Evolutionary conservation across 2,113 vertebrate species (phyloP).

Genomic region (Oncorhynchus keta): DNA sequence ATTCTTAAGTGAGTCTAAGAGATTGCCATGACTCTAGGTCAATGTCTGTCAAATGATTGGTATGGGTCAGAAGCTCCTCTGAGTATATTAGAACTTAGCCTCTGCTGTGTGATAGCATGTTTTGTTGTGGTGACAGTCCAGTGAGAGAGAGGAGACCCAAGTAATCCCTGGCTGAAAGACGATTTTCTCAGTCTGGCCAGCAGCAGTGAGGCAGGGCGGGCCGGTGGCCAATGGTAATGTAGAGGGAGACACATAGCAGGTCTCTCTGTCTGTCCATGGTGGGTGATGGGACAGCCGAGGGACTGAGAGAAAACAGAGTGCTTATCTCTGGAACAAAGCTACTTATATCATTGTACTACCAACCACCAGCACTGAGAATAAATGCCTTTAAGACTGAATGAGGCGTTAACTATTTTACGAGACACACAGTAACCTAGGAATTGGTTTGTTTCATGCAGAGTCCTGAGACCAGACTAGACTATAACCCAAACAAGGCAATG

Average conservation of each 20-base stretch:
- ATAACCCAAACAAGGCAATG: conserved; percentile 32
- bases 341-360: conserved; percentile 14
- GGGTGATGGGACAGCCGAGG: conserved; percentile 18
- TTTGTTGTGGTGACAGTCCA: conserved; percentile 26
- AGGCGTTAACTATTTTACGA: no score
- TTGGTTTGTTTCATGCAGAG: not conserved
- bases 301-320: conserved; percentile 18
- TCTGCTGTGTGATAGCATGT: conserved; percentile 23
- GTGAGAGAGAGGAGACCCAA: conserved; percentile 16
- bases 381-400: not conserved
- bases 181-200: conserved; percentile 20
- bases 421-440: not conserved
- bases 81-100: conserved; percentile 1
- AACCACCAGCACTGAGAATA: not conserved
- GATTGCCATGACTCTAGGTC: not conserved
- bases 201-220: conserved; percentile 20
- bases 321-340: conserved; percentile 29
- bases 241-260: conserved; percentile 30
- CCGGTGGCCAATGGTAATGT: conserved; percentile 2
- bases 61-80: not conserved
- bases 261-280: conserved; percentile 35
- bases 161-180: conserved; percentile 28
- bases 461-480: conserved; percentile 16
- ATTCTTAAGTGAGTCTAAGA: not conserved
- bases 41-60: not conserved